phyloP scores from a whole-genome alignment of 2,797 vertebrate species.

The Ataeniobius toweri region DNA sequence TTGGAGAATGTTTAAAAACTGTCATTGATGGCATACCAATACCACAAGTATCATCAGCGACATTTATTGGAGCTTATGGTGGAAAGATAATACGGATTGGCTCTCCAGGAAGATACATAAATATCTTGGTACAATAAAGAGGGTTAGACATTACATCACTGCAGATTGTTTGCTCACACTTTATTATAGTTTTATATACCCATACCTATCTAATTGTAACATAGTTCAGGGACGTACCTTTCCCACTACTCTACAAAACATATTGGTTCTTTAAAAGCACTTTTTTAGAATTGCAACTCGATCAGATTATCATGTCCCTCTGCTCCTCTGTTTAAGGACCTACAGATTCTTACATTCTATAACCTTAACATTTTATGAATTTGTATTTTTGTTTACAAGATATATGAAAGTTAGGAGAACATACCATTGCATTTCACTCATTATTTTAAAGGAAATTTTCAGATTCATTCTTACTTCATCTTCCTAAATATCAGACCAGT shows the following conservation, averaged over 20 bases:
- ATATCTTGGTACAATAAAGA: background rate
- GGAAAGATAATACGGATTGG: conserved; percentile 1
- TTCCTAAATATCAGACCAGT: too few relatives aligned
- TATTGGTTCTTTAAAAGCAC: too few relatives aligned
- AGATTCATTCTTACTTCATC: too few relatives aligned
- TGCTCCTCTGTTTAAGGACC: background rate
- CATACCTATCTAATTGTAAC: too few relatives aligned
- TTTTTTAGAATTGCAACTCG: background rate
- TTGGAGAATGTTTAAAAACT: background rate
- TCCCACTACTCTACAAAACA: too few relatives aligned
- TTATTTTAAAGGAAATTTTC: too few relatives aligned
- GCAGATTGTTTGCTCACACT: background rate
- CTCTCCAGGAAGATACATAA: background rate
- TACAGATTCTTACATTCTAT: background rate
- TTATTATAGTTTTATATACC: background rate
- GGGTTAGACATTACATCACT: background rate
- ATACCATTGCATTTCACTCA: too few relatives aligned
- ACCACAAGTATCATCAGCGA: too few relatives aligned
- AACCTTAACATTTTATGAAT: too few relatives aligned
- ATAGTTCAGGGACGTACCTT: too few relatives aligned
- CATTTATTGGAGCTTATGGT: background rate
- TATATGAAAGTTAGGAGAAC: too few relatives aligned
- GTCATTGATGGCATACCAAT: background rate
- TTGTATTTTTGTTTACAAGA: too few relatives aligned
- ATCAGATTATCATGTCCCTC: conserved; percentile 1